Evolutionary conservation across 2,113 vertebrate species (phyloP).

Genomic region (Mormyrus iriodes): DNA sequence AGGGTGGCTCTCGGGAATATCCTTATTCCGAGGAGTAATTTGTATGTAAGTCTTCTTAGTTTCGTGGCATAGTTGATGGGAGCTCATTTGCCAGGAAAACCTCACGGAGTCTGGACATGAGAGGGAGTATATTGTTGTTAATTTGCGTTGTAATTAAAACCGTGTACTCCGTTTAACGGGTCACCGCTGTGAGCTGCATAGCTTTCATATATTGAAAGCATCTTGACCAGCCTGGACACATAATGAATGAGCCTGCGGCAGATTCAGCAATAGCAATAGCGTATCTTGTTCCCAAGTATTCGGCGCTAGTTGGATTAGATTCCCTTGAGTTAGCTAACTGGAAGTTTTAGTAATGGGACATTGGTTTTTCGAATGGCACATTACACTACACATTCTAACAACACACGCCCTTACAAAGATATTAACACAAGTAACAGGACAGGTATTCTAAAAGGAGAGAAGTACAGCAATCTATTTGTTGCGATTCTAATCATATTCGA

Average conservation of each 20-base stretch:
- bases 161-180: slow-evolving; percentile 76
- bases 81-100: slow-evolving; percentile 57
- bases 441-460: not conserved
- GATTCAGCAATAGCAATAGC: too few relatives aligned
- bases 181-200: slow-evolving; percentile 77
- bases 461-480: not conserved
- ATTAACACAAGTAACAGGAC: not conserved
- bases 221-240: too few relatives aligned
- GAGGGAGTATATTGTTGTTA: slow-evolving; percentile 70
- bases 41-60: slow-evolving; percentile 37
- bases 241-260: too few relatives aligned
- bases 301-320: not conserved
- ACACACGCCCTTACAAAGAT: not conserved
- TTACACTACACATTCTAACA: not conserved
- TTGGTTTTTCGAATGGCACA: not conserved
- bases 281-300: not conserved
- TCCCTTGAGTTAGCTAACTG: not conserved
- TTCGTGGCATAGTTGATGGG: slow-evolving; percentile 66
- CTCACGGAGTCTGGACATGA: slow-evolving; percentile 70
- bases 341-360: not conserved
- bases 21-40: not conserved
- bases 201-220: slow-evolving; percentile 80
- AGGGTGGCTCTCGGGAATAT: not conserved
- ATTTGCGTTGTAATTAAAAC: slow-evolving; percentile 74
- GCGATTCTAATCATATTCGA: not conserved